Evolutionary conservation across 1,140 invertebrate species (phyloP), one percentile per base, ranked within the genome.

Genomic region (Drosophila setifemur): DNA sequence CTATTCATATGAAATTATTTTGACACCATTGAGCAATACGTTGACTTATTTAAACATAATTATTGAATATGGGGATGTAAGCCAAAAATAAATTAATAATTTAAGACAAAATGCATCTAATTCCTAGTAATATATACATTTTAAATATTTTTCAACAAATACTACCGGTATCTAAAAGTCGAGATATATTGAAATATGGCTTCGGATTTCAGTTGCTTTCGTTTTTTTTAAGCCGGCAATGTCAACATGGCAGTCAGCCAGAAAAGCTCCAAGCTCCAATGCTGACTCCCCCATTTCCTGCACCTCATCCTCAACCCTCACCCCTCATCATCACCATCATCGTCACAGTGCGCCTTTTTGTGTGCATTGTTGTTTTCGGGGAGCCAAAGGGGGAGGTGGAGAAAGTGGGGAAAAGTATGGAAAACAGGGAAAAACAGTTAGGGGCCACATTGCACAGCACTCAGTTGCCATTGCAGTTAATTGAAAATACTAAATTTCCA

Each of bases 401-500:
- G 29, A 23, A 33, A n/a, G 4, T 4, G 19, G 16, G 16, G 37
- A 18, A 23, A 19, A n/a, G n/a, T n/a, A n/a, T 52, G 53, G 48
- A n/a, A 54, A 35, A 47, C 19, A 37, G 21, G 19, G 25, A 50
- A 28, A 31, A 31, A 14, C 23, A 18, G 16, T 11, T 8, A 14
- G 37, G 9, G 54, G 40, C 19, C 35, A 18, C 28, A 14, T 19
- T 44, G 52, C 33, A n/a, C n/a, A 57, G 70, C 45, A 33, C 57
- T 43, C 47, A 45, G 67, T 73, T 66, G 81, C 61, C 57, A 73
- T 72, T 85, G 81, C 82, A 89, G 87, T 89, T 89, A 89, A 89
- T 89, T 89, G 88, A 89, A 89, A 89, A 89, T 89, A 89, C 88
- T 89, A 89, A 89, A 89, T 89, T 89, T 89, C 60, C 75, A 79